Evolutionary conservation across 2,797 vertebrate genomes (phyloP), one percentile per base, ranked within the genome.

Genomic region (Halcyon badia): DNA sequence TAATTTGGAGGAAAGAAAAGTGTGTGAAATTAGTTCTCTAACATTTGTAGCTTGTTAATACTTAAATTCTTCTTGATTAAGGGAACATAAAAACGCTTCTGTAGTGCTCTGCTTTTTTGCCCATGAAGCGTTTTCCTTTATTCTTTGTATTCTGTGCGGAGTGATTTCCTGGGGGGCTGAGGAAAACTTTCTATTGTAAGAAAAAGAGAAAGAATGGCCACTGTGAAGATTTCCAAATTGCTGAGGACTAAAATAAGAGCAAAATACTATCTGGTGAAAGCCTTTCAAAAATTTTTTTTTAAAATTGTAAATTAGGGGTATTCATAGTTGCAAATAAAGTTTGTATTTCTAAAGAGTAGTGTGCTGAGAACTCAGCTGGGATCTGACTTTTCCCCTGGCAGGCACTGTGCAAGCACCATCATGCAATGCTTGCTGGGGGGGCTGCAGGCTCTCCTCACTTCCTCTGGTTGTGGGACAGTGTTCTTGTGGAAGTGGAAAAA

Each of bases 61-160:
- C 86, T 77, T 72, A 87, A 66, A 86, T 72, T 70, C 44, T 60
- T 89, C 35, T 73, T 90, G 79, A 93, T 84, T 54, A 87, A 84
- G 62, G 66, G 48, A 83, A 66, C 80, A 48, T 48, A 44, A 90
- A 86, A 95, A 73, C n/a, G 20, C 49, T 94, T 86, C 73, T 79
- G 11, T 82, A 56, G 58, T 37, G 28, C 30, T 94, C 51, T 72
- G 51, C 12, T 56, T 60, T 89, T 91, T 91, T 95, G 90, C 52
- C 16, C 21, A 51, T 28, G 58, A 89, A 95, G 70, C 80, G 15
- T 88, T 96, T 96, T 91, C 65, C 71, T 94, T 91, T 94, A 37
- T 94, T 84, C 83, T 70, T 82, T 20, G 41, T 19, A 7, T 46
- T 90, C 83, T 77, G 1, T 71, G 19, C n/a, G 73, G 79, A 89